A percentile compares a stretch with the other conserved stretches of the same genome.
Conservation (phyloP, 2,888 invertebrate genomes). For the Hyalella azteca region DNA sequence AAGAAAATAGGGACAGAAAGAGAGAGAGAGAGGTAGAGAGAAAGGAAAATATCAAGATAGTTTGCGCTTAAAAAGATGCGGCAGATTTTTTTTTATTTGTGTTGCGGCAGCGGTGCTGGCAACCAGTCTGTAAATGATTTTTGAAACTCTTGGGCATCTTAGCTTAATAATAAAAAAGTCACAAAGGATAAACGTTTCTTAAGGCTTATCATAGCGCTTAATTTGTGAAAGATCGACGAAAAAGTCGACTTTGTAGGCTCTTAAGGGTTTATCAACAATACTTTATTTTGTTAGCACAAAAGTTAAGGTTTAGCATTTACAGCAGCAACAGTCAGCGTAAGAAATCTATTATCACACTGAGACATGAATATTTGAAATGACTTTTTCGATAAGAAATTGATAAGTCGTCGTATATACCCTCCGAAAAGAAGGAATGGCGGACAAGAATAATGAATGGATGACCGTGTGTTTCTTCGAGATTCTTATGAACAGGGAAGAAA, state of each 20-base stretch:
- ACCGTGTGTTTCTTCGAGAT: conserved; percentile 15
- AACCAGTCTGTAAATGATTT: background rate
- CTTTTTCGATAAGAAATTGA: background rate
- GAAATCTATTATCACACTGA: conserved; percentile 22
- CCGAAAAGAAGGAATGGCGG: background rate
- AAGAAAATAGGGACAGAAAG: background rate
- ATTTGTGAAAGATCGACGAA: conserved; percentile 33
- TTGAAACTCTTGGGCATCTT: background rate
- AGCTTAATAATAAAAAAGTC: conserved; percentile 30
- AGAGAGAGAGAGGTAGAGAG: background rate
- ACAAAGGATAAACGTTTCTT: conserved; percentile 20
- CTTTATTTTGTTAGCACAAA: conserved; percentile 10
- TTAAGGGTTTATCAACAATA: conserved; percentile 22
- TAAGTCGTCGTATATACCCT: background rate
- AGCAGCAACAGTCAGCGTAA: conserved; percentile 13
- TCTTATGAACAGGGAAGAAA: background rate
- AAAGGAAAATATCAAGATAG: background rate
- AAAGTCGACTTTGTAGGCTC: conserved; percentile 35
- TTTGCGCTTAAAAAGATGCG: conserved; percentile 7
- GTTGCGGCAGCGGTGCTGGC: background rate
- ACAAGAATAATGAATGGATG: conserved; percentile 2
- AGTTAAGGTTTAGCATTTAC: conserved; percentile 15
- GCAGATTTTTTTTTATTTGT: background rate
- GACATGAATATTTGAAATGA: background rate
- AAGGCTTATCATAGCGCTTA: conserved; percentile 36